A percentile compares a stretch with the other conserved stretches of the same genome.
These are phyloP conservation scores for Cyclopterus lumpus DNA, from an alignment of 2,797 vertebrate species.

Conservation along the genomic window DNA sequence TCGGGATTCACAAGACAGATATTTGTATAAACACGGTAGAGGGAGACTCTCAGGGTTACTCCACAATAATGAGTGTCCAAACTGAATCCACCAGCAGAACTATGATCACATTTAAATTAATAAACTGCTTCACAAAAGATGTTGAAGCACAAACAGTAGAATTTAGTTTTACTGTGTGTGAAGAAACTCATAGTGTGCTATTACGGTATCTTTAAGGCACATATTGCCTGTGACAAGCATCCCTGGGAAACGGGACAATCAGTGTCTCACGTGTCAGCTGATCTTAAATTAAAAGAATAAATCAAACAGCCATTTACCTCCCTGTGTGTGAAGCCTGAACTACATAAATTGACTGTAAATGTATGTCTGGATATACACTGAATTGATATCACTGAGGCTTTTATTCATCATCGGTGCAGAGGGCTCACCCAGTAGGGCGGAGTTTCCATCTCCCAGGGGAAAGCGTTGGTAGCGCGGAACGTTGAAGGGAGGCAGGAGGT, in stretches of 20 bases:
- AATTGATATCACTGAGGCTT: slow-evolving; percentile 4
- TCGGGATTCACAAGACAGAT: neutral
- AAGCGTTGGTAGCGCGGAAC: slow-evolving; percentile 96
- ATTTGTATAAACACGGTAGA: neutral
- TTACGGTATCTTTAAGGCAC: slow-evolving; percentile 17
- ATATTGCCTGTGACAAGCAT: slow-evolving; percentile 34
- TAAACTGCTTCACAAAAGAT: slow-evolving; percentile 63
- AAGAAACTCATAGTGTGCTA: slow-evolving; percentile 13
- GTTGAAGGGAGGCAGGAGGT: slow-evolving; percentile 92
- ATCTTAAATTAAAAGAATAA: slow-evolving; percentile 25
- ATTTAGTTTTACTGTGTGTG: slow-evolving; percentile 56
- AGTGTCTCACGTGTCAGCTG: slow-evolving; percentile 31
- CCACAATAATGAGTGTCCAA: slow-evolving; percentile 47
- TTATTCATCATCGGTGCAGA: neutral
- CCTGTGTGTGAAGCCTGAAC: slow-evolving; percentile 28
- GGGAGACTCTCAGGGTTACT: slow-evolving; percentile 48
- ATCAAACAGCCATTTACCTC: slow-evolving; percentile 34
- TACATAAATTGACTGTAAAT: neutral
- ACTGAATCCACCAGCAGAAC: slow-evolving; percentile 61
- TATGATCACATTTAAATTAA: slow-evolving; percentile 68
- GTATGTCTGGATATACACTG: neutral
- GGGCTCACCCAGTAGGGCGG: slow-evolving; percentile 92
- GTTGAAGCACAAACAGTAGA: slow-evolving; percentile 59
- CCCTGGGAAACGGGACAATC: slow-evolving; percentile 30
- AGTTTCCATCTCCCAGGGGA: slow-evolving; percentile 94